Base-by-base conservation (phyloP, 2,113 vertebrate species). In the Hemicordylus capensis region DNA sequence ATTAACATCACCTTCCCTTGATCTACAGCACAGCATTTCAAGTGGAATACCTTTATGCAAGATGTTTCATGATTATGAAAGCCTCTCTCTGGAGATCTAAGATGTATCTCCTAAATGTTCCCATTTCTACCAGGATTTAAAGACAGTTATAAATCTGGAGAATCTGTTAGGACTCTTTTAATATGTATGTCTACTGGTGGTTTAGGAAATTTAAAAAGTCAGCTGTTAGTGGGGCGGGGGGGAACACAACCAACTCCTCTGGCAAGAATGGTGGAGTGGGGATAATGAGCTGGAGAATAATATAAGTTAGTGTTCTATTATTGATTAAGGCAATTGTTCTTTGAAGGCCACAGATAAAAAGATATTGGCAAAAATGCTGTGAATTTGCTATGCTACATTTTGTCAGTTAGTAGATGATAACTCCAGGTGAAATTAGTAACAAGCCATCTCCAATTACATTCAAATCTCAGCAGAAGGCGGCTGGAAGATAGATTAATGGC, bases 301-400 rank as follows among this genome's bases (percentile, higher is more conserved):
- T 46, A 12, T 0, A 1, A 28, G 44, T 37, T 66, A 46, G 56
- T 69, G n/a, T 72, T 84, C 54, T 66, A 28, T 80, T 85, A 11
- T 59, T 82, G 74, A 67, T 88, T 78, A 81, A 66, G 69, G 8
- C 8, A 17, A 83, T 70, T 75, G 31, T 81, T 78, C 67, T 77
- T 73, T 61, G 34, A 86, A 61, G 80, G 54, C 67, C 46, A 59
- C 51, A 89, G 72, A 74, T 59, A 69, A 73, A n/a, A 80, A 81
- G 69, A 69, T 69, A 56, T 9, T 19, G 69, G 19, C 19, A 51
- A 81, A 80, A 76, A 15, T 11, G 5, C 37, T 54, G 63, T 59
- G 39, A 73, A 67, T 61, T 76, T 31, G 56, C 74, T 72, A 0
- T 81, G 66, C 70, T 83, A 42, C 31, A 3, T 87, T 85, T 70